Evolutionary conservation across 2,113 vertebrate genomes (phyloP).

Genomic region (Hyperoodon ampullatus): DNA sequence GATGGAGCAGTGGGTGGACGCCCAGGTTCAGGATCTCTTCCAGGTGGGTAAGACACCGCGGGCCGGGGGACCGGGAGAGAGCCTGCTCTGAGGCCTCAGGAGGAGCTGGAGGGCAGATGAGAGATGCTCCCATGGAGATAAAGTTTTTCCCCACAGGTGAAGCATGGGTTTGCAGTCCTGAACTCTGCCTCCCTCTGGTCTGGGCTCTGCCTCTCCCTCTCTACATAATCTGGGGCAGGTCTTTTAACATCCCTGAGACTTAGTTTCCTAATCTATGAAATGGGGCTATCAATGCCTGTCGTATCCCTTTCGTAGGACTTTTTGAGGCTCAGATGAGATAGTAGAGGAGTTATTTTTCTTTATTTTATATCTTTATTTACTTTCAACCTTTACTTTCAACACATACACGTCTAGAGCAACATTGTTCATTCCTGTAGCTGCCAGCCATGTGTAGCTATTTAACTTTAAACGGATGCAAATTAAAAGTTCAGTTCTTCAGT

Average conservation of each 20-base stretch:
- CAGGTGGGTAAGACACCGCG: constrained; percentile 85
- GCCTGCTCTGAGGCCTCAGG: neutral
- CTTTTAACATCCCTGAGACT: neutral
- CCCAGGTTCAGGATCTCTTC: constrained; percentile 94
- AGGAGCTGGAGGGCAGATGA: neutral
- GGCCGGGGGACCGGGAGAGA: neutral
- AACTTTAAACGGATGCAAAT: constrained; percentile 2
- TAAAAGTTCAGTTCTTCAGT: neutral
- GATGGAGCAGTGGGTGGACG: constrained; percentile 96
- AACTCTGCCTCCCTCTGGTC: neutral
- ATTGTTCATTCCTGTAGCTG: neutral
- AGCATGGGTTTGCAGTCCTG: neutral
- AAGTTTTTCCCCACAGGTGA: neutral
- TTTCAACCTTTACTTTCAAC: neutral
- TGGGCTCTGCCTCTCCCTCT: neutral
- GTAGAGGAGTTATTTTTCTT: neutral
- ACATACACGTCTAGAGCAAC: neutral
- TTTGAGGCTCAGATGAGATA: neutral
- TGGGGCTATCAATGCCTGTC: neutral
- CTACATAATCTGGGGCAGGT: neutral
- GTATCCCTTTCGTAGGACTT: neutral
- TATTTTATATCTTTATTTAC: neutral
- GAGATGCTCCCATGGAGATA: neutral
- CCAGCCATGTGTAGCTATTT: neutral
- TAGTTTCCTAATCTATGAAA: neutral